These are phyloP conservation scores for Staurois parvus DNA, from an alignment of 2,797 vertebrate genomes.

Conservation along the genomic window DNA sequence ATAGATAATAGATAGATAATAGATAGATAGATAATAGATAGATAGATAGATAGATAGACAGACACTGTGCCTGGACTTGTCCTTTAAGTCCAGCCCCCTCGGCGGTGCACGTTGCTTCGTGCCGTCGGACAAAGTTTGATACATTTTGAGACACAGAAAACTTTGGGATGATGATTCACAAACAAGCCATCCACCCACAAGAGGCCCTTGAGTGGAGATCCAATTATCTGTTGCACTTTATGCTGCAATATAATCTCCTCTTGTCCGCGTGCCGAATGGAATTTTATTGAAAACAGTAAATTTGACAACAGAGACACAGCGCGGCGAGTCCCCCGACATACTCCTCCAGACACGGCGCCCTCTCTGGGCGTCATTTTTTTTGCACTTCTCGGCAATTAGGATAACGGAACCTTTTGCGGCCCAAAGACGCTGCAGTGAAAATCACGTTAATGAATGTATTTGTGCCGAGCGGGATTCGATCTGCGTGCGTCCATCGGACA, in stretches of 20 bases:
- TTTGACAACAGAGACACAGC: slow-evolving; percentile 32
- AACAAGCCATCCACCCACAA: background rate
- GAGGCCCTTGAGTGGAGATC: slow-evolving; percentile 31
- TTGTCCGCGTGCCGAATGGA: slow-evolving; percentile 16
- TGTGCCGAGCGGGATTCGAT: background rate
- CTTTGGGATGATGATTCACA: slow-evolving; percentile 7
- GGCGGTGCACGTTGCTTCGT: too few species aligned
- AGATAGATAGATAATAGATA: too few species aligned
- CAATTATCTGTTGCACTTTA: slow-evolving; percentile 30
- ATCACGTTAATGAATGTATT: slow-evolving; percentile 22
- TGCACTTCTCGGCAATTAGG: slow-evolving; percentile 11
- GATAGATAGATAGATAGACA: too few species aligned
- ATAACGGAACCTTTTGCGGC: slow-evolving; percentile 7
- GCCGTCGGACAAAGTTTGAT: too few species aligned
- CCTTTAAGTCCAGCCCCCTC: too few species aligned
- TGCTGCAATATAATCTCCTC: slow-evolving; percentile 31
- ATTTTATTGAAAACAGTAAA: slow-evolving; percentile 49
- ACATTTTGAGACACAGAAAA: background rate
- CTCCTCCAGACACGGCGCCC: background rate
- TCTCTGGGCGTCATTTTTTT: slow-evolving; percentile 1
- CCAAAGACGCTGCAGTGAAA: background rate
- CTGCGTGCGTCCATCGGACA: slow-evolving; percentile 3
- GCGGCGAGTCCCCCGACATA: background rate
- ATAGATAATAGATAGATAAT: too few species aligned
- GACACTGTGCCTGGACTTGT: too few species aligned